These are phyloP conservation scores for Melinaea marsaeus DNA, from an alignment of 2,888 invertebrate species.

Conservation along the genomic window DNA sequence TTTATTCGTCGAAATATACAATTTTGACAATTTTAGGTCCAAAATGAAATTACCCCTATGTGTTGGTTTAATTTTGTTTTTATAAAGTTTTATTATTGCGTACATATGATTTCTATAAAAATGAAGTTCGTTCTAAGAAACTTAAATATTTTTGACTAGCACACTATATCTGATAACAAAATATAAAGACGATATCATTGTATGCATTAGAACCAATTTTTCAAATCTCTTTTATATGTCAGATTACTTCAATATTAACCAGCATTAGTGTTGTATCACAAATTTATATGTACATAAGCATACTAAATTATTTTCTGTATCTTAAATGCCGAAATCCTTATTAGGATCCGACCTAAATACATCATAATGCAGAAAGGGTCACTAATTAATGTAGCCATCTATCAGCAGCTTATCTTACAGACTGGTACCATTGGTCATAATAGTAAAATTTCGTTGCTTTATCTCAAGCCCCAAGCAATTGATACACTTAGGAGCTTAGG, in stretches of 20 bases:
- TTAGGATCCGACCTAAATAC: constrained; percentile 12
- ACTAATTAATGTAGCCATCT: constrained; percentile 28
- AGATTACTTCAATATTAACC: background rate
- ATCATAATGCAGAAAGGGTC: constrained; percentile 21
- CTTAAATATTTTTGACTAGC: no score
- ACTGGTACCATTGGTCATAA: constrained; percentile 16
- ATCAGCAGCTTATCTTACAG: constrained; percentile 28
- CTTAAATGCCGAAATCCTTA: background rate
- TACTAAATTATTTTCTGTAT: background rate
- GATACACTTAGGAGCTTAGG: constrained; percentile 27
- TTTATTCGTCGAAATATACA: no score
- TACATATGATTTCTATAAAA: no score
- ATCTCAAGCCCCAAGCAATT: constrained; percentile 28
- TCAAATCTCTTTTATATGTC: no score
- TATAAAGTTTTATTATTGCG: no score
- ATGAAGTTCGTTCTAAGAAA: no score
- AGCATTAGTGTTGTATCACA: background rate
- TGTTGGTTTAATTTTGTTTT: no score
- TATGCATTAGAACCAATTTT: no score
- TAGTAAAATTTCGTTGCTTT: constrained; percentile 30
- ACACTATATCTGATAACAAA: no score
- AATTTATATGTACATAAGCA: background rate
- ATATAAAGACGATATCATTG: no score
- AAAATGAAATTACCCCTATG: no score
- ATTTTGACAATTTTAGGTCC: no score